These are phyloP conservation scores for Steinernema feltiae DNA, from an alignment of 1,140 invertebrate genomes.

Conservation along the genomic window DNA sequence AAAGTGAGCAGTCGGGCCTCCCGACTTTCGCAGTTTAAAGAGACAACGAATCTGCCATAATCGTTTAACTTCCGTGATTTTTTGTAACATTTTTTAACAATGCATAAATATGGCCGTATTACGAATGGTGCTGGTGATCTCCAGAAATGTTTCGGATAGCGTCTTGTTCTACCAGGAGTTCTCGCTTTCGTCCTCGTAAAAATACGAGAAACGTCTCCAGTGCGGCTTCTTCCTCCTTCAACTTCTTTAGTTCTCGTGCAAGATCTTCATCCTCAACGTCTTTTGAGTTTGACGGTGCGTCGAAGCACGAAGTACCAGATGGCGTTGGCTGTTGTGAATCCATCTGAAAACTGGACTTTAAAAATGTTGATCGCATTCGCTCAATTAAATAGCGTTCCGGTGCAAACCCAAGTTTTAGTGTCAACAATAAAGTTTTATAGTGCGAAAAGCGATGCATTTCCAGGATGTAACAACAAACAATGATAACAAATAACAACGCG, in stretches of 20 bases:
- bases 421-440: not conserved
- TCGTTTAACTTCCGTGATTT: too few relatives aligned
- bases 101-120: too few relatives aligned
- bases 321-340: not conserved
- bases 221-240: not conserved
- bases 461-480: conserved; percentile 21
- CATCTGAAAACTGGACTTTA: conserved; percentile 1
- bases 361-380: too few relatives aligned
- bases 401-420: too few relatives aligned
- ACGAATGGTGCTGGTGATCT: too few relatives aligned
- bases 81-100: too few relatives aligned
- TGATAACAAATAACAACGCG: too few relatives aligned
- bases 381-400: too few relatives aligned
- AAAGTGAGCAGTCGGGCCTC: too few relatives aligned
- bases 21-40: too few relatives aligned
- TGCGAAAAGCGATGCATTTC: not conserved
- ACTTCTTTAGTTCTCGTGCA: not conserved
- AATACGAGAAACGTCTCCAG: not conserved
- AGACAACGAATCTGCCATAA: too few relatives aligned
- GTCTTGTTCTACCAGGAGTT: not conserved
- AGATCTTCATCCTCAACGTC: not conserved
- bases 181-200: not conserved
- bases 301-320: not conserved
- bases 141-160: too few relatives aligned
- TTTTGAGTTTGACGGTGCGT: not conserved